Conservation (phyloP, 2,888 invertebrate genomes). For the Sesamia inferens region DNA sequence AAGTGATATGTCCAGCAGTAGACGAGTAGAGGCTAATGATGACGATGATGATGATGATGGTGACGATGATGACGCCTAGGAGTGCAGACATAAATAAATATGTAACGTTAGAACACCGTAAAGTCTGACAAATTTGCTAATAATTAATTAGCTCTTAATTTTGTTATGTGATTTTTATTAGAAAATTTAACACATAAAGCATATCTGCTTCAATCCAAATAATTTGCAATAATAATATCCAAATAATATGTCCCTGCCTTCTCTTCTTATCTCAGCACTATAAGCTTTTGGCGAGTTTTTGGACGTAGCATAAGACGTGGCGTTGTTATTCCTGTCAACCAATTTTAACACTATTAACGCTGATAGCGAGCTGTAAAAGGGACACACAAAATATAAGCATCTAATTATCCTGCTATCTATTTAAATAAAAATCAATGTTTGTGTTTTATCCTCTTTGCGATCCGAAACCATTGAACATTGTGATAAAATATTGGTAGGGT, state of each 20-base stretch:
- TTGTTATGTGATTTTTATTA: not conserved
- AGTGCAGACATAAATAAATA: not conserved
- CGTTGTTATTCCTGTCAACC: not conserved
- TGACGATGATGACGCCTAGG: no score
- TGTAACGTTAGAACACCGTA: not conserved
- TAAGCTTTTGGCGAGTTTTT: not conserved
- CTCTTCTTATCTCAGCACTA: not conserved
- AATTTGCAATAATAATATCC: no score
- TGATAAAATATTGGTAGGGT: no score
- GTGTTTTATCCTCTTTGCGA: no score
- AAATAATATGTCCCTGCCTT: not conserved
- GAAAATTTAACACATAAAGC: not conserved
- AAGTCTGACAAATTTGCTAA: not conserved
- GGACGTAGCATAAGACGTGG: not conserved
- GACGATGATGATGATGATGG: no score
- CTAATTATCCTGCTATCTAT: no score
- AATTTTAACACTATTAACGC: not conserved
- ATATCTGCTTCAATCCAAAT: not conserved
- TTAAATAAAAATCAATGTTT: no score
- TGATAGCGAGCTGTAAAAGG: not conserved
- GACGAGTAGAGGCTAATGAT: no score
- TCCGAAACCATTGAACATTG: no score
- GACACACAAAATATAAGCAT: not conserved
- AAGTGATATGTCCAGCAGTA: no score
- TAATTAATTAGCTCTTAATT: not conserved